phyloP scores from a whole-genome alignment of 2,888 invertebrate genomes.

The Agrochola lota region DNA sequence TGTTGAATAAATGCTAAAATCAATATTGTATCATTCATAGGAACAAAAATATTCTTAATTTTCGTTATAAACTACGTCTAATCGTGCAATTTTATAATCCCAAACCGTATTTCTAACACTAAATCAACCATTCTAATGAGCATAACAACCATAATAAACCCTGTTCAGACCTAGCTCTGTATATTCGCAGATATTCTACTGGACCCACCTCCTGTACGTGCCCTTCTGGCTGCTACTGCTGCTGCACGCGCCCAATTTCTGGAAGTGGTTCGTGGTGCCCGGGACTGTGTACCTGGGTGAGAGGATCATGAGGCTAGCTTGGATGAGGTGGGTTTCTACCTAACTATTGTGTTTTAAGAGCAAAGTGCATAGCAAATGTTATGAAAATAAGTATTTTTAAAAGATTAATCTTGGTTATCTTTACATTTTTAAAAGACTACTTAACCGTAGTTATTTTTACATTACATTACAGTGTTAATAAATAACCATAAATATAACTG shows the following conservation, averaged over 20 bases:
- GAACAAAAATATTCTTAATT: background rate
- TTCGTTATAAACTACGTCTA: background rate
- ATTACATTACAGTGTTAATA: too few species aligned
- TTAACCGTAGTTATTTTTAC: too few species aligned
- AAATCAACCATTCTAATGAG: background rate
- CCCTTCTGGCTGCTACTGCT: constrained; percentile 96
- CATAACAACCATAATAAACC: background rate
- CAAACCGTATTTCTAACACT: background rate
- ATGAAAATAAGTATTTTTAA: too few species aligned
- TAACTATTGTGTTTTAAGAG: too few species aligned
- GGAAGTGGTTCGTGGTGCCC: constrained; percentile 98
- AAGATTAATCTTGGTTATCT: too few species aligned
- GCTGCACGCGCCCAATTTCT: constrained; percentile 97
- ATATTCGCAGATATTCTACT: constrained; percentile 94
- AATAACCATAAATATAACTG: too few species aligned
- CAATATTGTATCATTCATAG: background rate
- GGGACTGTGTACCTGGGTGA: constrained; percentile 95
- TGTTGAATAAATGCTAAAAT: background rate
- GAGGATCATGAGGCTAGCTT: constrained; percentile 91
- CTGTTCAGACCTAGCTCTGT: background rate
- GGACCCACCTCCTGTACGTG: constrained; percentile 97
- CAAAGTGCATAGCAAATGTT: too few species aligned
- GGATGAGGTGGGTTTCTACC: constrained; percentile 81
- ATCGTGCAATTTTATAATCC: background rate
- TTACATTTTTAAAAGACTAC: background rate